Evolutionary conservation across 2,888 invertebrate genomes (phyloP).

Genomic region (Rhopalosiphum nymphaeae): DNA sequence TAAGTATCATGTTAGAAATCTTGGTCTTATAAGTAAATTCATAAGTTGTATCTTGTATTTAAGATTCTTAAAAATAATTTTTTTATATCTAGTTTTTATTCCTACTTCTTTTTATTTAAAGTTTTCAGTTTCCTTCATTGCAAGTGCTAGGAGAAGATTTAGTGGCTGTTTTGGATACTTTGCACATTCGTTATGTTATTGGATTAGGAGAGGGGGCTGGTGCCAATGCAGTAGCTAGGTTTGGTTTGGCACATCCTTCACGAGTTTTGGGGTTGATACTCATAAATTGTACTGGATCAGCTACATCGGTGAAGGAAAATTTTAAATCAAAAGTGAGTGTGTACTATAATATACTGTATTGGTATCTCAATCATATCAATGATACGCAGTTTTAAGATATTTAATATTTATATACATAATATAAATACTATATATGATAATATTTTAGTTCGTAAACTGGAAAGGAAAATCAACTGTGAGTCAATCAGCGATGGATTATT

Average conservation of each 20-base stretch:
- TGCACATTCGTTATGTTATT: conserved; percentile 86
- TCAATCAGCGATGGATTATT: conserved; percentile 88
- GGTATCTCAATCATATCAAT: neutral
- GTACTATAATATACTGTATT: neutral
- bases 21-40: neutral
- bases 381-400: neutral
- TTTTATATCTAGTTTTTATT: neutral
- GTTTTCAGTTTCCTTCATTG: conserved; percentile 85
- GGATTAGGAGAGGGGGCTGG: conserved; percentile 91
- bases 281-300: conserved; percentile 89
- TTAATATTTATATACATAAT: neutral
- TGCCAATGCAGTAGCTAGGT: conserved; percentile 87
- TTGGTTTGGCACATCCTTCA: conserved; percentile 85
- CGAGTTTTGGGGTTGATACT: conserved; percentile 84
- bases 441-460: conserved; percentile 82
- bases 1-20: conserved; percentile 69
- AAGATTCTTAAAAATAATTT: conserved; percentile 26
- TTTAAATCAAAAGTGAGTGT: conserved; percentile 81
- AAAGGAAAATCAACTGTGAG: conserved; percentile 83
- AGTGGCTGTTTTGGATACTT: conserved; percentile 83
- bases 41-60: conserved; percentile 4
- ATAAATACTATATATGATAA: conserved; percentile 37
- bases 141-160: conserved; percentile 86
- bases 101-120: conserved; percentile 69
- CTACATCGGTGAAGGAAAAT: conserved; percentile 87